Conservation (phyloP, 2,888 invertebrate species). For the Archips crataeganus region DNA sequence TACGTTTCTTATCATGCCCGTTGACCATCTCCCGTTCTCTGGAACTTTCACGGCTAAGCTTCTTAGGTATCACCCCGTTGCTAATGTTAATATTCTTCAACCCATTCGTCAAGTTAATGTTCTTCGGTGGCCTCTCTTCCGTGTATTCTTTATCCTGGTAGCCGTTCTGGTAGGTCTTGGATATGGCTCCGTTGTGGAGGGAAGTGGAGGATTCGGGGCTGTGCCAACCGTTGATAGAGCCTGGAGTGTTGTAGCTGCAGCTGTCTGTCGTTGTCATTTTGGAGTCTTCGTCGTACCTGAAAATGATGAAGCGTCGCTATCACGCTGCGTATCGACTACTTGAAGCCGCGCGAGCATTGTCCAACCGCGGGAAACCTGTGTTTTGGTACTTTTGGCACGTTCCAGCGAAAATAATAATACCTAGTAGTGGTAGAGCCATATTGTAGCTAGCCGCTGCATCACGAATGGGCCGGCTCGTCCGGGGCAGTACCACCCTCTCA, state of each 20-base stretch:
- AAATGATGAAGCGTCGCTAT: constrained; percentile 41
- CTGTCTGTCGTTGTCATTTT: constrained; percentile 87
- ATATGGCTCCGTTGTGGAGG: constrained; percentile 78
- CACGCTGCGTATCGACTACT: no score
- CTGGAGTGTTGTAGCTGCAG: constrained; percentile 83
- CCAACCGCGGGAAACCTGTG: no score
- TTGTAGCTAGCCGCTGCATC: no score
- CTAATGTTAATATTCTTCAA: constrained; percentile 77
- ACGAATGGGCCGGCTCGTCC: no score
- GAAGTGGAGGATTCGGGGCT: constrained; percentile 77
- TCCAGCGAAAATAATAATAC: no score
- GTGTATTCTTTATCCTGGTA: constrained; percentile 65
- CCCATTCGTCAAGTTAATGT: constrained; percentile 77
- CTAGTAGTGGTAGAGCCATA: no score
- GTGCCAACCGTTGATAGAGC: constrained; percentile 86
- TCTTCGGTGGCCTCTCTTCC: constrained; percentile 69
- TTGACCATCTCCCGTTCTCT: constrained; percentile 69
- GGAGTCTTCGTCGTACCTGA: constrained; percentile 83
- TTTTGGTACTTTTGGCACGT: no score
- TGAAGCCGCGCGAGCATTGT: no score
- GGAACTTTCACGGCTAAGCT: constrained; percentile 72
- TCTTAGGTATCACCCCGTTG: constrained; percentile 76
- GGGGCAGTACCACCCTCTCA: no score
- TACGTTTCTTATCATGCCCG: constrained; percentile 75
- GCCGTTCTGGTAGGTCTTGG: constrained; percentile 77